Evolutionary conservation across 92 coral and sea anemone genomes (phyloP).

Genomic region (Chrysogorgia sp.): DNA sequence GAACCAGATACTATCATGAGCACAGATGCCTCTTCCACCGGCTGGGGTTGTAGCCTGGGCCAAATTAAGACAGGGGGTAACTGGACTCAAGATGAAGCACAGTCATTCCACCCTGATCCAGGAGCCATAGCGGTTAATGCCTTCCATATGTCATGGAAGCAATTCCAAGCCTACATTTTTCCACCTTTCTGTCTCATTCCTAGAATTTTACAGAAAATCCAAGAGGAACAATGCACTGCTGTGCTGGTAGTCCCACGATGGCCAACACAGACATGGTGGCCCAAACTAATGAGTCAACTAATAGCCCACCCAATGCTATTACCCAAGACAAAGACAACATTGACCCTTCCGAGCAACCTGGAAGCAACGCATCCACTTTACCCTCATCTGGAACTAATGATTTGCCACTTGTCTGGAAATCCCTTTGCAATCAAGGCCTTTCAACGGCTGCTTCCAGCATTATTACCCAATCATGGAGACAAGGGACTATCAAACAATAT

Average conservation of each 20-base stretch:
- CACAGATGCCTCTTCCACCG: constrained; percentile 54
- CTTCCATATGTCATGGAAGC: constrained; percentile 25
- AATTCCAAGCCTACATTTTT: constrained; percentile 36
- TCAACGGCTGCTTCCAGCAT: constrained; percentile 25
- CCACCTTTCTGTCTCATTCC: constrained; percentile 10
- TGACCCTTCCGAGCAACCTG: constrained; percentile 57
- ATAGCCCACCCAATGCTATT: constrained; percentile 43
- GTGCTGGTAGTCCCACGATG: neutral
- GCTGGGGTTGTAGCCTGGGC: constrained; percentile 20
- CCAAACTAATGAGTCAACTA: constrained; percentile 49
- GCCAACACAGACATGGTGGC: constrained; percentile 61
- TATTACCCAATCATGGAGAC: constrained; percentile 60
- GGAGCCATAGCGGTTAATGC: constrained; percentile 46
- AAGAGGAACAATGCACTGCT: neutral
- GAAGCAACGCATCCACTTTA: constrained; percentile 42
- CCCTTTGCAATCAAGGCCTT: constrained; percentile 33
- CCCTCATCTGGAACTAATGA: constrained; percentile 47
- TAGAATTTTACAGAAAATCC: neutral
- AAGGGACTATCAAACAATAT: constrained; percentile 22
- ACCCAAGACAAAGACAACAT: constrained; percentile 30
- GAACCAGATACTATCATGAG: constrained; percentile 43
- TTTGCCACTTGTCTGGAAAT: constrained; percentile 56
- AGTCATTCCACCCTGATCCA: constrained; percentile 49
- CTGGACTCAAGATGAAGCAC: constrained; percentile 66
- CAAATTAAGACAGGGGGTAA: constrained; percentile 46